A percentile compares a stretch with the other conserved stretches of the same genome.
Conservation (phyloP, 2,888 invertebrate species). For the Agelastica alni region DNA sequence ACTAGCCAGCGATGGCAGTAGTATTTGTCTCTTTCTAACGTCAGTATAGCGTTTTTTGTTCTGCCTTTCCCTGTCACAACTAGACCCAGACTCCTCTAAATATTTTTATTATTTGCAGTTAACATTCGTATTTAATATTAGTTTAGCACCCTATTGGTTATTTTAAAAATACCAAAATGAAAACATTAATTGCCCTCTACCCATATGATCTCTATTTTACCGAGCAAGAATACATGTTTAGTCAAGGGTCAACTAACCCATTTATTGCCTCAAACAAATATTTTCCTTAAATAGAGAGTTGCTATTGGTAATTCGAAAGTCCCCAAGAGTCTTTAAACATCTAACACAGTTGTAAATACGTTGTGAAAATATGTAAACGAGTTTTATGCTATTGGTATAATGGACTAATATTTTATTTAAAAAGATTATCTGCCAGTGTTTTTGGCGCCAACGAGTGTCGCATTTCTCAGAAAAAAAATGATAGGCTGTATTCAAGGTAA, state of each 20-base stretch:
- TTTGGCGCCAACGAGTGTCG: slow-evolving; percentile 42
- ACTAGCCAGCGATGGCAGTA: too few species aligned
- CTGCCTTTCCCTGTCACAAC: too few species aligned
- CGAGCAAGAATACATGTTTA: not conserved
- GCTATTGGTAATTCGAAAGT: not conserved
- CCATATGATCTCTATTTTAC: not conserved
- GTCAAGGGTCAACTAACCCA: slow-evolving; percentile 7
- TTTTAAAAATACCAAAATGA: too few species aligned
- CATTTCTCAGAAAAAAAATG: slow-evolving; percentile 39
- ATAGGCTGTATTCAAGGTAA: slow-evolving; percentile 34
- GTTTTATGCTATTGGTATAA: slow-evolving; percentile 21
- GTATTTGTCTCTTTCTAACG: too few species aligned
- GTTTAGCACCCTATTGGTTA: too few species aligned
- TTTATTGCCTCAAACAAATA: not conserved
- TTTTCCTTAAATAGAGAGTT: slow-evolving; percentile 9
- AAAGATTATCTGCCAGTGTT: slow-evolving; percentile 36
- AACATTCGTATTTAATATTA: too few species aligned
- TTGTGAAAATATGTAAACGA: slow-evolving; percentile 26
- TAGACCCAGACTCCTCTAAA: too few species aligned
- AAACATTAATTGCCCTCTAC: too few species aligned
- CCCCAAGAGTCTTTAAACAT: slow-evolving; percentile 3
- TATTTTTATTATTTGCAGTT: too few species aligned
- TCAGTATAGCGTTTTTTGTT: too few species aligned
- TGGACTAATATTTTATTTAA: slow-evolving; percentile 29
- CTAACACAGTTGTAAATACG: slow-evolving; percentile 16